Percentiles rank a stretch among this genome's conserved stretches.
These are phyloP conservation scores for Macrosoma leucophasiata DNA, from an alignment of 2,888 invertebrate species.

Conservation along the genomic window DNA sequence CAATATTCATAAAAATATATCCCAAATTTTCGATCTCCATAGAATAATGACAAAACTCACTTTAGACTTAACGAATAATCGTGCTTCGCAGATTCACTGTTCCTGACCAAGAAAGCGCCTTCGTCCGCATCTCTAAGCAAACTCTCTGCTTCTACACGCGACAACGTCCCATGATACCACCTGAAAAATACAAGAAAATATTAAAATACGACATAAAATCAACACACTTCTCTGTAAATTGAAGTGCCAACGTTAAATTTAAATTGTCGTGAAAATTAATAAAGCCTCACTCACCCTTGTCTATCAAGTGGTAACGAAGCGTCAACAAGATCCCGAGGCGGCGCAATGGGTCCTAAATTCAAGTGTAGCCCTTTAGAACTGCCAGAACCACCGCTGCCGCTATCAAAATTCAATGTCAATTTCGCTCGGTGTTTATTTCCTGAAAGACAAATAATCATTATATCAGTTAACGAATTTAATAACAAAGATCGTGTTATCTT, in stretches of 20 bases:
- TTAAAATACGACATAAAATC: conserved; percentile 2
- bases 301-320: conserved; percentile 87
- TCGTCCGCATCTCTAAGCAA: conserved; percentile 88
- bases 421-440: conserved; percentile 80
- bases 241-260: no score
- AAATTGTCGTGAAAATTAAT: no score
- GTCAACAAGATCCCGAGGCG: conserved; percentile 85
- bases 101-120: conserved; percentile 95
- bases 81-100: conserved; percentile 94
- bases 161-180: conserved; percentile 97
- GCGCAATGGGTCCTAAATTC: conserved; percentile 80
- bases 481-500: no score
- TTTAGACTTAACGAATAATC: conserved; percentile 96
- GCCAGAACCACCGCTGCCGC: conserved; percentile 63
- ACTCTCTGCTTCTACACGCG: conserved; percentile 93
- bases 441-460: conserved; percentile 36
- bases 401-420: conserved; percentile 83
- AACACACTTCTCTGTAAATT: not conserved
- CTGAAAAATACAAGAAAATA: no score
- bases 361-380: conserved; percentile 79
- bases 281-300: conserved; percentile 81
- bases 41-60: no score
- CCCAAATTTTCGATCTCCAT: no score
- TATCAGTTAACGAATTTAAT: conserved; percentile 2
- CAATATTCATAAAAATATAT: no score